Conservation (phyloP, 2,113 vertebrate species). For the Otis tarda region DNA sequence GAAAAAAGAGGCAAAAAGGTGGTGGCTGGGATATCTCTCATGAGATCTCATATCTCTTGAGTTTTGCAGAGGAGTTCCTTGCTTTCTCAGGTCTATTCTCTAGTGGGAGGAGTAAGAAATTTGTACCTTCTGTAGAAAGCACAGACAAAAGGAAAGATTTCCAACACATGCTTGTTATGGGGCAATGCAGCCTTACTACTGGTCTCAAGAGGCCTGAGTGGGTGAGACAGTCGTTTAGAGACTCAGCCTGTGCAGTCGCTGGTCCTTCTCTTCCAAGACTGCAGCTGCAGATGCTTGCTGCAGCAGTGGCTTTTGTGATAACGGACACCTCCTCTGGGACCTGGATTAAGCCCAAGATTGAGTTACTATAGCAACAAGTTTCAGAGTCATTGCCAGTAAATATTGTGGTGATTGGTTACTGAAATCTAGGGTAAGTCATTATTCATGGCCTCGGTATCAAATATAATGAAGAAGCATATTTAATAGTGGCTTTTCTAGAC, state of each 20-base stretch:
- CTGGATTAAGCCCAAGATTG: conserved; percentile 13
- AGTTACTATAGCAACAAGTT: conserved; percentile 41
- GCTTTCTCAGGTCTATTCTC: neutral
- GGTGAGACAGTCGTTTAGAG: conserved; percentile 35
- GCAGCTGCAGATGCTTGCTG: neutral
- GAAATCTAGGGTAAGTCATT: conserved; percentile 26
- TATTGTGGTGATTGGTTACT: conserved; percentile 47
- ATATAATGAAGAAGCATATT: neutral
- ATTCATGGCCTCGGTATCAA: neutral
- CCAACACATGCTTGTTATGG: neutral
- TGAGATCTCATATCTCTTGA: no score
- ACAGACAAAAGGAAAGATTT: neutral
- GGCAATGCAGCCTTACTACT: neutral
- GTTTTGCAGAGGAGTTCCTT: neutral
- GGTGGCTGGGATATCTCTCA: neutral
- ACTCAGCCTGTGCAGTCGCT: neutral
- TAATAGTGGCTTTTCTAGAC: neutral
- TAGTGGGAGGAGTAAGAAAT: neutral
- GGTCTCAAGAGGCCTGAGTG: neutral
- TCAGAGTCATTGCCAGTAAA: conserved; percentile 33
- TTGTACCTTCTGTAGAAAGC: neutral
- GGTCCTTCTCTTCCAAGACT: neutral
- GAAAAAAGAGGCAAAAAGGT: neutral
- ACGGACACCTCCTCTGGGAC: conserved; percentile 8
- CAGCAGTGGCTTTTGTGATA: conserved; percentile 17